Evolutionary conservation across 2,888 invertebrate species (phyloP), one percentile per base, ranked within the genome.

Genomic region (Prenolepis imparis): DNA sequence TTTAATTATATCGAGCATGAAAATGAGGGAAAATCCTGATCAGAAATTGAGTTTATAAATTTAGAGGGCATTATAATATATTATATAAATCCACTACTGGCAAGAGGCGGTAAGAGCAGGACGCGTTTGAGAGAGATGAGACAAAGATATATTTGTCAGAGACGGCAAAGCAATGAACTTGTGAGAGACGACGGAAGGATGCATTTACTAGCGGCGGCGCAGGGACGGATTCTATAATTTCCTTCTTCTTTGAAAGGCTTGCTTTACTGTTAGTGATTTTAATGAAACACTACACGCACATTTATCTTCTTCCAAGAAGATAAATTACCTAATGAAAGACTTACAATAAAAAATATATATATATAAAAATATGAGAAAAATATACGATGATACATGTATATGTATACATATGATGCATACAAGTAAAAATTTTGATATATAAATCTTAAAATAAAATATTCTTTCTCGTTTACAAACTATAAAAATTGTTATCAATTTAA

Each of bases 91-190:
- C 21, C 78, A 44, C 63, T 59, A 59, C 57, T 70, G 78, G 15
- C 6, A 39, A 63, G 24, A 59, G 41, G n/a, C 28, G 28, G 64
- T 44, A 39, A 57, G 48, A 82, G n/a, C n/a, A n/a, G 52, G 55
- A 48, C 15, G 44, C 15, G 24, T 24, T 59, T 39, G 48, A 67
- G 44, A 9, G 41, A 75, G 64, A 55, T 18, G 66, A 32, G 36
- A 64, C 64, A 52, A 75, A 75, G 75, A 75, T 66, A 64, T 32
- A 41, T 52, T 52, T 52, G 52, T 21, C n/a, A 63, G 74, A 77
- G 32, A 77, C 24, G 66, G 39, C 21, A 28, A 21, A 44, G 78
- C 32, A 41, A 68, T 32, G 57, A 41, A 68, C 48, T 64, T 36
- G 75, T 6, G 24, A 39, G 64, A 75, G 21, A 59, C 77, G 41